Percentiles rank a stretch among this genome's conserved stretches.
Conservation (phyloP, 2,888 invertebrate genomes). For the Byasa hedistus region DNA sequence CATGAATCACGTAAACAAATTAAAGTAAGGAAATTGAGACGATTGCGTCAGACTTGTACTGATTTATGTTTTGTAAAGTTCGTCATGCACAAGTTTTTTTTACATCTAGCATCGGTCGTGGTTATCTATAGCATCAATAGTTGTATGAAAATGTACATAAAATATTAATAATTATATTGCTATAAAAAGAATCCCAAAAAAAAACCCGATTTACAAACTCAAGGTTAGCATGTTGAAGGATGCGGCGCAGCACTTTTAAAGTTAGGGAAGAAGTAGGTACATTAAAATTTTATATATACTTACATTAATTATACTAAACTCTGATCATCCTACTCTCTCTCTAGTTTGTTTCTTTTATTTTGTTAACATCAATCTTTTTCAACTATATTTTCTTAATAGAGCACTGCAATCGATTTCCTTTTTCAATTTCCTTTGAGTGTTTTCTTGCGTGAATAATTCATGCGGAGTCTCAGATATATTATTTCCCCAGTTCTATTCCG, state of each 20-base stretch:
- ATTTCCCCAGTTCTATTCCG: too few species aligned
- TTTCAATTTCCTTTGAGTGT: conserved; percentile 46
- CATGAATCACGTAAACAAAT: conserved; percentile 40
- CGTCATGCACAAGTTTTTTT: conserved; percentile 52
- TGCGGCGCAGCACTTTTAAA: conserved; percentile 53
- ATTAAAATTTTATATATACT: neutral
- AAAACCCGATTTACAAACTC: conserved; percentile 59
- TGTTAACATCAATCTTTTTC: conserved; percentile 18
- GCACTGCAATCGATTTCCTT: conserved; percentile 41
- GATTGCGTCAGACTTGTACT: conserved; percentile 60
- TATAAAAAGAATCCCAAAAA: conserved; percentile 60
- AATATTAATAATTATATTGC: conserved; percentile 67
- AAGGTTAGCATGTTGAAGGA: conserved; percentile 73
- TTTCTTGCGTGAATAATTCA: conserved; percentile 59
- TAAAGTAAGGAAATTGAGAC: conserved; percentile 53
- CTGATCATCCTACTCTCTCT: too few species aligned
- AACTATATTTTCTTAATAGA: conserved; percentile 27
- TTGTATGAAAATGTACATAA: conserved; percentile 68
- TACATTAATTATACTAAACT: too few species aligned
- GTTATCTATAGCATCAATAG: conserved; percentile 66
- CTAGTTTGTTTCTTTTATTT: neutral
- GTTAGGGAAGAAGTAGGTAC: conserved; percentile 62
- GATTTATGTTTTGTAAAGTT: conserved; percentile 56
- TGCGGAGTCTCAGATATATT: conserved; percentile 56
- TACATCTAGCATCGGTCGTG: conserved; percentile 56